phyloP scores from a whole-genome alignment of 92 coral and sea anemone genomes.

The Umimayanthus chanpuru region DNA sequence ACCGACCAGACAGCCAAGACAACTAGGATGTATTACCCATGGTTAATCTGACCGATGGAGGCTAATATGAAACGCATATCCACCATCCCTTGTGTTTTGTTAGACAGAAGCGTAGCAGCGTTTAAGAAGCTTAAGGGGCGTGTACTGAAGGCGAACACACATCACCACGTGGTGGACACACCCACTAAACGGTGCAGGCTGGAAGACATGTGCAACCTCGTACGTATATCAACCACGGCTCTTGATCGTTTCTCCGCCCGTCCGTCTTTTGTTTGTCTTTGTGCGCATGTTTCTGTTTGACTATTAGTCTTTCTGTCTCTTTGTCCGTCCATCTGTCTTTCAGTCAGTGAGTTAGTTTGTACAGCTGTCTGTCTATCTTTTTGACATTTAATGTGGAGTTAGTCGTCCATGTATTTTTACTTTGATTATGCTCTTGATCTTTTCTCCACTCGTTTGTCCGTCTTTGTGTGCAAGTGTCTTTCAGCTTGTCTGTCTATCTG shows the following conservation, averaged over 20 bases:
- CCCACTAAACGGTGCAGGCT: slow-evolving; percentile 53
- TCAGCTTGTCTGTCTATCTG: too few species aligned
- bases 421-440: too few species aligned
- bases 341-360: not conserved
- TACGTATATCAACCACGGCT: slow-evolving; percentile 32
- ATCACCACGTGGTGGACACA: slow-evolving; percentile 1
- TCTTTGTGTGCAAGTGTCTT: too few species aligned
- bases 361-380: too few species aligned
- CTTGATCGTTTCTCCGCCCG: too few species aligned
- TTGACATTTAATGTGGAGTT: too few species aligned
- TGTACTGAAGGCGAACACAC: slow-evolving; percentile 30
- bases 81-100: slow-evolving; percentile 4
- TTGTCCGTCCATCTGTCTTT: not conserved
- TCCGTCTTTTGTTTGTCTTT: not conserved
- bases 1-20: too few species aligned
- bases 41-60: too few species aligned
- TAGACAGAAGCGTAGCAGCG: slow-evolving; percentile 80
- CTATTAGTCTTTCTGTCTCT: not conserved
- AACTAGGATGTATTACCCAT: too few species aligned
- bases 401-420: too few species aligned
- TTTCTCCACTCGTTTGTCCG: too few species aligned
- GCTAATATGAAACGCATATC: not conserved
- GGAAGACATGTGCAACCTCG: slow-evolving; percentile 71
- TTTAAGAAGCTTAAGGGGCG: slow-evolving; percentile 68
- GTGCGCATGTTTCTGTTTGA: not conserved